Percentiles rank a stretch among this genome's conserved stretches.
Evolutionary conservation across 2,888 invertebrate genomes (phyloP).

Genomic region (Willowsia nigromaculata): DNA sequence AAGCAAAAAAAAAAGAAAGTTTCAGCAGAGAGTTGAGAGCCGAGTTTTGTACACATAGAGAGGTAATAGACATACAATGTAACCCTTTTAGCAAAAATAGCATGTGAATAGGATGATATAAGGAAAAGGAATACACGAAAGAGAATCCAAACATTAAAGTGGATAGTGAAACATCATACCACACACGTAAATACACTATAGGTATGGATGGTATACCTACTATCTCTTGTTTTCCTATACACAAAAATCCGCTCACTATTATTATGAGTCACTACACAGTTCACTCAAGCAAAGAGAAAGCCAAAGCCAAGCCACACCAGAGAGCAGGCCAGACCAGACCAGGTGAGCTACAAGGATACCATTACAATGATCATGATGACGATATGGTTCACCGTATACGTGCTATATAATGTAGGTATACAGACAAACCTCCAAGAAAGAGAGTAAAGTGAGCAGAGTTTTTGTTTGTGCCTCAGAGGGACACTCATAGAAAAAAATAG

Average conservation of each 20-base stretch:
- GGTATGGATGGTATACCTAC: neutral
- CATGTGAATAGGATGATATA: neutral
- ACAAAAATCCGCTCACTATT: neutral
- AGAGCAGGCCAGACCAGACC: neutral
- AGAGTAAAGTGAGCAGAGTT: neutral
- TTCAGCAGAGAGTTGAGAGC: neutral
- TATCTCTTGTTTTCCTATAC: neutral
- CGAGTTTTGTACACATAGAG: neutral
- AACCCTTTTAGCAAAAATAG: slow-evolving; percentile 7
- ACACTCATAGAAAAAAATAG: neutral
- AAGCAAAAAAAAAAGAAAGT: slow-evolving; percentile 48
- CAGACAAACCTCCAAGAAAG: neutral
- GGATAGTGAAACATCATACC: neutral
- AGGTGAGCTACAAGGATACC: neutral
- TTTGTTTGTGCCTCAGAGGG: slow-evolving; percentile 42
- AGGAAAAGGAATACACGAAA: neutral
- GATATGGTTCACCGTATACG: neutral
- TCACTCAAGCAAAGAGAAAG: neutral
- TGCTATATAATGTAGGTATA: neutral
- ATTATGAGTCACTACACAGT: neutral
- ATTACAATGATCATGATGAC: neutral
- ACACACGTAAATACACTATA: neutral
- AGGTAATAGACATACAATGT: neutral
- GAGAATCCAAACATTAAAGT: neutral
- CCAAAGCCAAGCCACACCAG: too few species aligned